phyloP scores from a whole-genome alignment of 1,140 invertebrate species.

The Notospermus geniculatus region DNA sequence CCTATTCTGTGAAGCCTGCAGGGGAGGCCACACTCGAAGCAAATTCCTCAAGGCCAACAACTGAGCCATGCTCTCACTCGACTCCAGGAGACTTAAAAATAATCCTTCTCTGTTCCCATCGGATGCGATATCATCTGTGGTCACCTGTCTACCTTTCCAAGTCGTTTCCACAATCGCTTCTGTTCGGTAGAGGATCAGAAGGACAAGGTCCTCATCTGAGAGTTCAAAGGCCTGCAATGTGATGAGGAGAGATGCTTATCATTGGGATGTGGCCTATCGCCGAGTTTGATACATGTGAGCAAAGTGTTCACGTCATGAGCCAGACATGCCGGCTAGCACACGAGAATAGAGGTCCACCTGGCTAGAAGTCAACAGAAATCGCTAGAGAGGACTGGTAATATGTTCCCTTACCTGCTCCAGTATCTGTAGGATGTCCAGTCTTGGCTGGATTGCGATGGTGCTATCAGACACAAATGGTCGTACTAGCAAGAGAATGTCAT shows the following conservation, averaged over 20 bases:
- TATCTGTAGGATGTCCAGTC: constrained; percentile 39
- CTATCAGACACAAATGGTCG: constrained; percentile 43
- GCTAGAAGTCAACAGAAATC: neutral
- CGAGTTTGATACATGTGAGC: neutral
- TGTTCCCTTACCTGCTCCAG: constrained; percentile 48
- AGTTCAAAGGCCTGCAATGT: constrained; percentile 36
- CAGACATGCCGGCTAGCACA: neutral
- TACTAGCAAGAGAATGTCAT: constrained; percentile 36
- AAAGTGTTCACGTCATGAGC: neutral
- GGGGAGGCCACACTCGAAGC: constrained; percentile 35
- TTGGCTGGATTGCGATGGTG: constrained; percentile 32
- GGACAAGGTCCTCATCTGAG: constrained; percentile 31
- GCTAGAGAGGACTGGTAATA: constrained; percentile 4
- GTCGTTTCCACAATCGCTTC: constrained; percentile 33
- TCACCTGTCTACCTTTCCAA: constrained; percentile 33
- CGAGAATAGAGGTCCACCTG: too few relatives aligned
- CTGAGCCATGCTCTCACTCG: constrained; percentile 21
- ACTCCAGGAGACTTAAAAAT: constrained; percentile 24
- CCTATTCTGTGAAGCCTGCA: constrained; percentile 8
- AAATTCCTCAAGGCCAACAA: constrained; percentile 29
- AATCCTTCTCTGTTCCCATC: constrained; percentile 23
- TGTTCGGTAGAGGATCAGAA: constrained; percentile 41
- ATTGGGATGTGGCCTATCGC: neutral
- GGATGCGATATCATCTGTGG: constrained; percentile 23
- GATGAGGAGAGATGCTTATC: neutral